Evolutionary conservation across 2,888 invertebrate species (phyloP).

Genomic region (Exephanes ischioxanthus): DNA sequence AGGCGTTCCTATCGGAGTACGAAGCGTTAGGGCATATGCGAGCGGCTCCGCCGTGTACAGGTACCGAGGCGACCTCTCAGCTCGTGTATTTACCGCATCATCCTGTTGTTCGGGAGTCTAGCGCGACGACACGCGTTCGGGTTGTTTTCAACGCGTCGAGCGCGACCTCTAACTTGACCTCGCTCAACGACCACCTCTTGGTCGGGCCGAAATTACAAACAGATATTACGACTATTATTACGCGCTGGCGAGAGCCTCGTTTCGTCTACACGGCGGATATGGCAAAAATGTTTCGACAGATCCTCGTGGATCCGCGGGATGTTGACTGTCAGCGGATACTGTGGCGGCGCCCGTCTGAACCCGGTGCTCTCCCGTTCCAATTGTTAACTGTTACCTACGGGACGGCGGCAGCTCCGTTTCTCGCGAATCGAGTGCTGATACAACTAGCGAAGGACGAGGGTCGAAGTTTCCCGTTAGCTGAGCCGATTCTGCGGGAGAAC

Average conservation of each 20-base stretch:
- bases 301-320: constrained; percentile 34
- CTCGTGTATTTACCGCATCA: constrained; percentile 2
- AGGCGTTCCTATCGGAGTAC: constrained; percentile 26
- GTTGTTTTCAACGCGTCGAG: constrained; percentile 62
- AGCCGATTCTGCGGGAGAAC: constrained; percentile 55
- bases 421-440: constrained; percentile 67
- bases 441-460: constrained; percentile 61
- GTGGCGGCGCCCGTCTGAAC: constrained; percentile 42
- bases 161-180: constrained; percentile 38
- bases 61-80: constrained; percentile 11
- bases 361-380: constrained; percentile 4
- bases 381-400: constrained; percentile 72
- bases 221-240: no score
- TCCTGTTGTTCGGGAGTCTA: constrained; percentile 1
- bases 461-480: constrained; percentile 56
- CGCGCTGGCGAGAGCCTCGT: background rate
- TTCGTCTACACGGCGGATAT: constrained; percentile 47
- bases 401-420: constrained; percentile 68
- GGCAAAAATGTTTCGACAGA: constrained; percentile 42
- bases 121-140: constrained; percentile 48
- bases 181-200: constrained; percentile 53
- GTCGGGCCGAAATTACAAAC: constrained; percentile 32
- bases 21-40: constrained; percentile 15
- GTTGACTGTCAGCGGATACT: constrained; percentile 36
- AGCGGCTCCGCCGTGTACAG: background rate